Evolutionary conservation across 2,888 invertebrate species (phyloP), one percentile per base, ranked within the genome.

Genomic region (Panopea generosa): DNA sequence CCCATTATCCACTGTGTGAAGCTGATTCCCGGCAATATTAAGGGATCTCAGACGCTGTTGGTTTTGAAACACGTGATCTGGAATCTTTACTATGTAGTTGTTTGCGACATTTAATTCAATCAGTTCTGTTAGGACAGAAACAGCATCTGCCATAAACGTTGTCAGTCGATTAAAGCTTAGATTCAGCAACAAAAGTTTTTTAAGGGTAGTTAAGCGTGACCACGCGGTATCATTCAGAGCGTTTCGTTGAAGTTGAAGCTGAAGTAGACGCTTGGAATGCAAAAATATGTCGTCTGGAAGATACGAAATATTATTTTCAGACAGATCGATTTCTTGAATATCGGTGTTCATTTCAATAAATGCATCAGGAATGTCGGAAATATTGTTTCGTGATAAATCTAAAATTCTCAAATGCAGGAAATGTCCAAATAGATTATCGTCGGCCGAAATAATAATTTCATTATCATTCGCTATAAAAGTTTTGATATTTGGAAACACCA

Each of bases 1-100:
- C 7, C 47, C 66, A 1, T 53, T 59, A 11, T 74, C 63, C 4
- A 86, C 69, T 1, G 29, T 60, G 18, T 65, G 60, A 24, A 86
- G 75, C 9, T 53, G 33, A 60, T 85, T 86, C 24, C 76, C 52
- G 20, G 82, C 77, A 14, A 86, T 65, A 27, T 69, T 71, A 11
- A 86, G 67, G 18, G 70, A n/a, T 6, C 40, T 24, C 27, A 86
- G 55, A 2, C 27, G n/a, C n/a, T 67, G 55, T 27, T 84, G 65
- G 14, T 62, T 77, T 20, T 79, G 81, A 49, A 86, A 84, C 9
- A 74, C 68, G 20, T 52, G 11, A 16, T 56, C 62, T 2, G 65
- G 59, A 18, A 86, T 45, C 0, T 33, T 14, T 2, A 40, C 27
- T 9, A 86, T 61, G 2, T 59, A 14, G 43, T 84, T 84, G 29